phyloP scores from a whole-genome alignment of 2,113 vertebrate genomes.

The Heterotis niloticus region DNA sequence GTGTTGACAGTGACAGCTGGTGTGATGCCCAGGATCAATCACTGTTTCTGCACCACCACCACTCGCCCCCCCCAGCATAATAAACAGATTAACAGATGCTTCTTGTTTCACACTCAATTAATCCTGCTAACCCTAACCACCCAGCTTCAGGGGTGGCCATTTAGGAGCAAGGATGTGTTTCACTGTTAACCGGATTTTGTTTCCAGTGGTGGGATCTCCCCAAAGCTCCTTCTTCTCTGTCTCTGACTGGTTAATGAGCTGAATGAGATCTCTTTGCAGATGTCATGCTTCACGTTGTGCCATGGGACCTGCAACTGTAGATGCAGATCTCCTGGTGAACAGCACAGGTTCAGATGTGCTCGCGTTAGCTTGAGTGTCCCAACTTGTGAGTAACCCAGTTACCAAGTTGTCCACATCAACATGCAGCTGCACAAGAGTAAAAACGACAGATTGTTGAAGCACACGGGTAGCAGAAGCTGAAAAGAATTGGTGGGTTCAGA shows the following conservation, averaged over 20 bases:
- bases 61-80: neutral
- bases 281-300: neutral
- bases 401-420: too few species aligned
- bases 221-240: neutral
- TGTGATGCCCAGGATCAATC: neutral
- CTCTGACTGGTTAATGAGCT: slow-evolving; percentile 10
- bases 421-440: too few species aligned
- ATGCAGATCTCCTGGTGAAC: too few species aligned
- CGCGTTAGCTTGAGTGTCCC: too few species aligned
- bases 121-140: slow-evolving; percentile 34
- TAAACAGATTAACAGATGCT: slow-evolving; percentile 35
- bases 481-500: too few species aligned
- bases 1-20: neutral
- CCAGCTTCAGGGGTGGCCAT: slow-evolving; percentile 29
- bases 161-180: slow-evolving; percentile 24
- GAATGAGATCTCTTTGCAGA: neutral
- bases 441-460: too few species aligned
- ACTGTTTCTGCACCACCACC: neutral
- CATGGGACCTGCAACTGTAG: neutral
- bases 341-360: too few species aligned
- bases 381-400: too few species aligned
- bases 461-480: too few species aligned
- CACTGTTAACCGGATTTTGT: slow-evolving; percentile 35
- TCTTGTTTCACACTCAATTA: slow-evolving; percentile 37
- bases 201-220: slow-evolving; percentile 25